Conservation (phyloP, 2,888 invertebrate species). For the Pocota personata region DNA sequence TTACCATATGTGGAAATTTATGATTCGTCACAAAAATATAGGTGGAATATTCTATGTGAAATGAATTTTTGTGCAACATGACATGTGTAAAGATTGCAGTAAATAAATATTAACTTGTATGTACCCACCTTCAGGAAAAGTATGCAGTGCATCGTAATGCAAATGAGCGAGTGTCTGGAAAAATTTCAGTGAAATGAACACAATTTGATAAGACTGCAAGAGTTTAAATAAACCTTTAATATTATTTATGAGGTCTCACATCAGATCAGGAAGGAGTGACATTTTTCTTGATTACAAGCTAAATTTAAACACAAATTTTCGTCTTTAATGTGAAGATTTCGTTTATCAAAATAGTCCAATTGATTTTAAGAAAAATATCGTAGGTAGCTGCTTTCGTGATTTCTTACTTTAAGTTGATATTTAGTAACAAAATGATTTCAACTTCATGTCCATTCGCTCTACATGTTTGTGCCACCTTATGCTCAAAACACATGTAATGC, state of each 20-base stretch:
- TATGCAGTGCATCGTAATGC: too few species aligned
- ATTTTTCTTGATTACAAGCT: background rate
- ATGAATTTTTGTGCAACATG: conserved; percentile 6
- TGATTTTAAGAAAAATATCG: too few species aligned
- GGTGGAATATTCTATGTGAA: conserved; percentile 1
- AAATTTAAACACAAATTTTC: background rate
- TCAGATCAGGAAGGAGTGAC: background rate
- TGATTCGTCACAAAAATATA: conserved; percentile 28
- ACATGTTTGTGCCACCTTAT: too few species aligned
- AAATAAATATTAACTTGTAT: background rate
- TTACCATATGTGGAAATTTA: conserved; percentile 36
- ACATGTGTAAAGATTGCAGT: background rate
- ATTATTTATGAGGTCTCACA: conserved; percentile 2
- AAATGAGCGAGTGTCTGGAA: background rate
- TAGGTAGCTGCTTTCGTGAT: too few species aligned
- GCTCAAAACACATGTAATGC: too few species aligned
- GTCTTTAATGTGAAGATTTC: too few species aligned
- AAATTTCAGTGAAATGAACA: background rate
- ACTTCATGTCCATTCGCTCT: too few species aligned
- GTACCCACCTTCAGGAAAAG: background rate
- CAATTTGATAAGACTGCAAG: background rate
- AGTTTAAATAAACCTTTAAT: background rate
- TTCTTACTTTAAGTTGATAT: too few species aligned
- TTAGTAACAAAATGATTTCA: too few species aligned
- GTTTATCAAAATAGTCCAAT: too few species aligned